phyloP scores from a whole-genome alignment of 2,888 invertebrate species.

The Galerucella calmariensis region DNA sequence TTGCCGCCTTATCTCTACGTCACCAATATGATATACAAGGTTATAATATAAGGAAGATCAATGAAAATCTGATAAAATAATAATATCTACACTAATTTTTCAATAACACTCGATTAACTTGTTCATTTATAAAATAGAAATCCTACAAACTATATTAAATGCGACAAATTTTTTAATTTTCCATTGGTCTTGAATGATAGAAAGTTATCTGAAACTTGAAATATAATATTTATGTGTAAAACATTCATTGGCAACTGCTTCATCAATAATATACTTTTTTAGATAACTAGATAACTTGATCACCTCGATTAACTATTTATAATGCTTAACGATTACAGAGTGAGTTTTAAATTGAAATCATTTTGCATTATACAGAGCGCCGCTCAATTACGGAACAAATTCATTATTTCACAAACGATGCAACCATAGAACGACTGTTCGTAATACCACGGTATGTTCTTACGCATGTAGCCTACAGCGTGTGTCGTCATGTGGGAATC shows the following conservation, averaged over 20 bases:
- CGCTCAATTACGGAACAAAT: too few relatives aligned
- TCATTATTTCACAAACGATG: too few relatives aligned
- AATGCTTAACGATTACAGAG: neutral
- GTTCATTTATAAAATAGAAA: too few relatives aligned
- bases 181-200: neutral
- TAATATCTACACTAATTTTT: neutral
- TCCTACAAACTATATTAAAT: neutral
- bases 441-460: too few relatives aligned
- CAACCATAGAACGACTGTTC: too few relatives aligned
- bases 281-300: neutral
- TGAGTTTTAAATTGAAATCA: neutral
- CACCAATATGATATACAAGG: neutral
- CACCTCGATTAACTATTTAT: neutral
- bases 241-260: neutral
- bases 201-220: neutral
- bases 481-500: too few relatives aligned
- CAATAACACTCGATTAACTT: too few relatives aligned
- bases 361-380: too few relatives aligned
- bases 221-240: neutral
- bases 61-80: neutral
- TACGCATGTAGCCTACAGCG: too few relatives aligned
- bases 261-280: neutral
- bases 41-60: neutral
- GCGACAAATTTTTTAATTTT: neutral
- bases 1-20: neutral